phyloP scores from a whole-genome alignment of 2,888 invertebrate genomes.

The Homarus gammarus region DNA sequence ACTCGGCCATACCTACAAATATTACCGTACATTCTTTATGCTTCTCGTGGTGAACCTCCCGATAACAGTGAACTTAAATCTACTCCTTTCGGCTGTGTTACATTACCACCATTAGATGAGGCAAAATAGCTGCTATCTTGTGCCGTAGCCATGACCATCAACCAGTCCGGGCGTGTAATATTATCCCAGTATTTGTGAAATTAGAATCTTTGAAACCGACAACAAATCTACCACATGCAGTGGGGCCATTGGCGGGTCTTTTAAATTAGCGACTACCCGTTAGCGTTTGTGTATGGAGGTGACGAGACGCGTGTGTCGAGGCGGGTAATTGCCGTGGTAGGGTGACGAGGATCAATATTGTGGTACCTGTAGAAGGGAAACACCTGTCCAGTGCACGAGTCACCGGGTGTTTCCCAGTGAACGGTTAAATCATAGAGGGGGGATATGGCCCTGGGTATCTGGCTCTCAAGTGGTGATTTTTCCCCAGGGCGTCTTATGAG shows the following conservation, averaged over 20 bases:
- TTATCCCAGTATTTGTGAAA: no score
- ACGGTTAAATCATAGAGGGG: slow-evolving; percentile 38
- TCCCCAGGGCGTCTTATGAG: neutral
- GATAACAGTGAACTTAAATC: no score
- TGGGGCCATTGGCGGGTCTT: slow-evolving; percentile 23
- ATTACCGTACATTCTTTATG: no score
- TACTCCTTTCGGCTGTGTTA: no score
- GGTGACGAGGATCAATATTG: slow-evolving; percentile 17
- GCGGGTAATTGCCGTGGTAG: neutral
- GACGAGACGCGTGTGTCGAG: neutral
- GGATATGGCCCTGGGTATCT: slow-evolving; percentile 19
- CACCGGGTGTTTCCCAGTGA: slow-evolving; percentile 17
- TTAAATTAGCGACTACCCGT: slow-evolving; percentile 15
- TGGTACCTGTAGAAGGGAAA: slow-evolving; percentile 25
- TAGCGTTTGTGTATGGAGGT: neutral
- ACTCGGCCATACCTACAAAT: no score
- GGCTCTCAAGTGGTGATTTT: slow-evolving; percentile 17
- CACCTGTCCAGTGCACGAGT: slow-evolving; percentile 18
- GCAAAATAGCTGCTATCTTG: no score
- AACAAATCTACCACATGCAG: slow-evolving; percentile 12
- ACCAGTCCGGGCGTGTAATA: no score
- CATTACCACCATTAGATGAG: no score
- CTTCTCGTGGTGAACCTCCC: no score
- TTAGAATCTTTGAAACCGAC: slow-evolving; percentile 12
- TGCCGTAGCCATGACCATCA: no score